Evolutionary conservation across 1,140 invertebrate genomes (phyloP).

Genomic region (Oscheius sp.): DNA sequence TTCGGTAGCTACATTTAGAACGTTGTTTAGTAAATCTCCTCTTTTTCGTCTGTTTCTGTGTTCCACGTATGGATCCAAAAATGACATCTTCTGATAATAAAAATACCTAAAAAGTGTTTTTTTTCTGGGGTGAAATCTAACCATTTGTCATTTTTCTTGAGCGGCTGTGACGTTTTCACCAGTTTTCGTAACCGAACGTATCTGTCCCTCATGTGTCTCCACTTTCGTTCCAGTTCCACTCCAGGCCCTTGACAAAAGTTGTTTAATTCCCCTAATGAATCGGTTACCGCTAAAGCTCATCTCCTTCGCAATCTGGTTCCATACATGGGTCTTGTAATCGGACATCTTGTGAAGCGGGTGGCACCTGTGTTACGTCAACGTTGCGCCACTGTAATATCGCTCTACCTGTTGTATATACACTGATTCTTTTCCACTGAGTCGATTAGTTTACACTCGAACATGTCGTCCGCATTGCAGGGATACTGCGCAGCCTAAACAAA

Average conservation of each 20-base stretch:
- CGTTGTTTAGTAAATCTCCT: conserved; percentile 2
- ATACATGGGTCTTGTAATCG: conserved; percentile 21
- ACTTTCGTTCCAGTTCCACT: conserved; percentile 30
- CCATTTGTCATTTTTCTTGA: conserved; percentile 9
- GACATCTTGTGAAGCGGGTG: conserved; percentile 28
- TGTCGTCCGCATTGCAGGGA: background rate
- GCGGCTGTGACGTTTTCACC: background rate
- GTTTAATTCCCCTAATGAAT: background rate
- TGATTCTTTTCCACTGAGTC: conserved; percentile 10
- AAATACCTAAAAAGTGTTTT: background rate
- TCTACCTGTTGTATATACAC: conserved; percentile 19
- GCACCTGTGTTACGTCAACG: background rate
- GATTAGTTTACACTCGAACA: conserved; percentile 3
- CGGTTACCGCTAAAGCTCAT: conserved; percentile 10
- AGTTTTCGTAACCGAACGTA: conserved; percentile 15
- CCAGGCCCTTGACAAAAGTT: background rate
- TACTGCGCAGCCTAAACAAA: conserved; percentile 1
- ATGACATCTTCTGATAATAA: conserved; percentile 24
- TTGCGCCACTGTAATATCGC: background rate
- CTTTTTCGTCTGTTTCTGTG: conserved; percentile 15
- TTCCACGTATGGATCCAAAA: conserved; percentile 32
- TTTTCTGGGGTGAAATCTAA: background rate
- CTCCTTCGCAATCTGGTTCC: conserved; percentile 20
- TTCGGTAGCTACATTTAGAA: background rate
- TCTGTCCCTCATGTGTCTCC: conserved; percentile 28